Conservation (phyloP, 2,113 vertebrate species). For the Pantherophis guttatus region DNA sequence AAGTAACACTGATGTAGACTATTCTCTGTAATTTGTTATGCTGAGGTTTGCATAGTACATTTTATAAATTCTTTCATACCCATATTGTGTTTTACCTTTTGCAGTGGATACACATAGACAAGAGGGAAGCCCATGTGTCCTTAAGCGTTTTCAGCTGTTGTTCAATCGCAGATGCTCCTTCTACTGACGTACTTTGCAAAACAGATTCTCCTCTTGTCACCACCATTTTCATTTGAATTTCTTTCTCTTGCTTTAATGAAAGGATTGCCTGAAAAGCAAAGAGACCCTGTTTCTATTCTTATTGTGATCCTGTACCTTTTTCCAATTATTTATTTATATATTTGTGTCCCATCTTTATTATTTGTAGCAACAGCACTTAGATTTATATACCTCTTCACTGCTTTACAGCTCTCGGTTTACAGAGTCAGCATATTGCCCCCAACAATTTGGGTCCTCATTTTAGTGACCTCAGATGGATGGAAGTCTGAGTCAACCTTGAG, state of each 20-base stretch:
- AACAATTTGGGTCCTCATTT: too few species aligned
- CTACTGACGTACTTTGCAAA: constrained; percentile 88
- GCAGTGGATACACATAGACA: constrained; percentile 87
- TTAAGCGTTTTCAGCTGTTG: constrained; percentile 88
- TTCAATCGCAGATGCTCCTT: constrained; percentile 84
- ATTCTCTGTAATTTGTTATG: neutral
- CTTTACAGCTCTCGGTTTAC: too few species aligned
- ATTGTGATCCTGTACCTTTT: neutral
- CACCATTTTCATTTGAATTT: constrained; percentile 94
- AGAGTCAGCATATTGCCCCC: too few species aligned
- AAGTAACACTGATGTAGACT: neutral
- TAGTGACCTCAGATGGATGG: too few species aligned
- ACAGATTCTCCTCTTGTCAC: constrained; percentile 90
- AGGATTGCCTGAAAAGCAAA: constrained; percentile 77
- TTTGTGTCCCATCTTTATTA: neutral
- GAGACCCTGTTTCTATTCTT: neutral
- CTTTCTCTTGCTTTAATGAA: constrained; percentile 87
- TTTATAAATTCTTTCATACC: neutral
- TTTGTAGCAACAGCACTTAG: too few species aligned
- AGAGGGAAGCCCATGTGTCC: constrained; percentile 86
- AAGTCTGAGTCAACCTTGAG: too few species aligned
- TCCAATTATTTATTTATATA: neutral
- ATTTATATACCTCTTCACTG: too few species aligned
- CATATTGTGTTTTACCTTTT: constrained; percentile 80
- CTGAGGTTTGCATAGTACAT: neutral